These are phyloP conservation scores for Trididemnum miniatum DNA, from an alignment of 23 tunicate genomes.

Conservation along the genomic window DNA sequence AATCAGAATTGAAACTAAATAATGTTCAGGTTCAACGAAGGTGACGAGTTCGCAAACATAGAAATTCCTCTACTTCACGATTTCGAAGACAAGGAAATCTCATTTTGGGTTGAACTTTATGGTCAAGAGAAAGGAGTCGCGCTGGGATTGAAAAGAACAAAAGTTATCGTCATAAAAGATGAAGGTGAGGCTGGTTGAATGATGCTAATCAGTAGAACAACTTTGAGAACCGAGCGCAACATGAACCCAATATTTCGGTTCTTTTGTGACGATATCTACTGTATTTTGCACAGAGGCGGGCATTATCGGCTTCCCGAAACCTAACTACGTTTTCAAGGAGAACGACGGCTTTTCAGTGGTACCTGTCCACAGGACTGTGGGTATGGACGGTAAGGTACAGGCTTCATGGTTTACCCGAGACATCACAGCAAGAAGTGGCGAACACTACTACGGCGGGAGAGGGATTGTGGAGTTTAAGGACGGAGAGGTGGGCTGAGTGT, in stretches of 20 bases:
- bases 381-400: constrained; percentile 92
- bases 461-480: constrained; percentile 81
- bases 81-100: constrained; percentile 73
- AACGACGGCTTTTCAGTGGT: constrained; percentile 86
- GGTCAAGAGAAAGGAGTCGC: constrained; percentile 86
- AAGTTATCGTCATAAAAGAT: constrained; percentile 95
- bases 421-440: constrained; percentile 85
- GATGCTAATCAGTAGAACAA: too few species aligned
- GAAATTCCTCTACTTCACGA: constrained; percentile 82
- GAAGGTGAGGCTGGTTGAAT: constrained; percentile 84
- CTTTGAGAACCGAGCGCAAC: too few species aligned
- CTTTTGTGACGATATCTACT: too few species aligned
- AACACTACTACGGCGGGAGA: constrained; percentile 74
- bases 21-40: constrained; percentile 67
- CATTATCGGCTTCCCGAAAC: constrained; percentile 96
- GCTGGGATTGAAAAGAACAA: constrained; percentile 90
- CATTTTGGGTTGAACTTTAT: constrained; percentile 95
- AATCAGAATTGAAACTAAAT: background rate
- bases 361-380: constrained; percentile 95
- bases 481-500: constrained; percentile 72
- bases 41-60: constrained; percentile 90
- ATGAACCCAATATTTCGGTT: too few species aligned
- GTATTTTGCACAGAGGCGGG: constrained; percentile 98
- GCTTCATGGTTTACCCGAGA: constrained; percentile 92
- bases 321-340: constrained; percentile 98